Evolutionary conservation across 2,888 invertebrate species (phyloP), one percentile per base, ranked within the genome.

Genomic region (Marronus borbonicus): DNA sequence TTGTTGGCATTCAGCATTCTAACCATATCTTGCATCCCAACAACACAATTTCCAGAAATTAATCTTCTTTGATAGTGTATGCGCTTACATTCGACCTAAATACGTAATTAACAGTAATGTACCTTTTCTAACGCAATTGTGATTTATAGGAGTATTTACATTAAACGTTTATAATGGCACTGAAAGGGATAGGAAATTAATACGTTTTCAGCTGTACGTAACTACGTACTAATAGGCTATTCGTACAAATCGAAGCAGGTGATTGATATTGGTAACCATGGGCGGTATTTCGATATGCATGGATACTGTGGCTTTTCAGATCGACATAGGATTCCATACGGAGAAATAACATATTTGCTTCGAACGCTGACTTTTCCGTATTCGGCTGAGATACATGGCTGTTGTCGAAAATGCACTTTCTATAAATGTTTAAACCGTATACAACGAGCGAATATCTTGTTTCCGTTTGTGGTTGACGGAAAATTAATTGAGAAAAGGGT

Each of bases 101-200:
- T 74, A 60, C 55, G 70, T 70, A 58, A 55, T 52, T 70, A 70
- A 70, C 55, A 36, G 49, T 74, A 58, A 60, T 74, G 60, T 44
- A 74, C 72, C 72, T 60, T 72, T 44, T 39, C 24, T 55, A 55
- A 50, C 24, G 44, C 60, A 60, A 74, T 74, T 60, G 60, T 74
- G 58, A 74, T 74, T 74, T 74, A 74, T 74, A 28, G 60, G 49
- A 60, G 44, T 74, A 74, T 74, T 74, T 70, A 55, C 36, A 31
- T 31, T 17, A 44, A 74, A 20, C 44, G 12, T 58, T 36, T 39
- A 20, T 36, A 39, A 58, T 28, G 4, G n/a, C 39, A 72, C 28
- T 36, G 58, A 72, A 74, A 44, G 44, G 44, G 72, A 68, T 44
- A 44, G 49, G 50, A 31, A 70, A 74, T 74, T 74, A 60, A 74